phyloP scores from a whole-genome alignment of 2,113 vertebrate species.

The Rhabdornis inornatus region DNA sequence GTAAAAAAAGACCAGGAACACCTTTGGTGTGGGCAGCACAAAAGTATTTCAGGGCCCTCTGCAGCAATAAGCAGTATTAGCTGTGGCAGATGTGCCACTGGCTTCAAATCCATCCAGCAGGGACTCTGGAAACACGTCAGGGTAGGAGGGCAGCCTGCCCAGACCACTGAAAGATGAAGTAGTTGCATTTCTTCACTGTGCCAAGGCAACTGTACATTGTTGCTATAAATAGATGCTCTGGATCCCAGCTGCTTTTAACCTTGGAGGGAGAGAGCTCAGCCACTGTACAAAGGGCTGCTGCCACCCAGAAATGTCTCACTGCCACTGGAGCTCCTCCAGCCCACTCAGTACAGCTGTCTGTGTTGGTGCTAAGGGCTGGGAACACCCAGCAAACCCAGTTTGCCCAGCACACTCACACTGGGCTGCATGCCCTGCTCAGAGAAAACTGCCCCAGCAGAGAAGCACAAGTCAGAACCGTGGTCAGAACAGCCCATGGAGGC shows the following conservation, averaged over 20 bases:
- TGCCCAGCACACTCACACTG: background rate
- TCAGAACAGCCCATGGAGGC: background rate
- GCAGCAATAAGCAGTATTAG: background rate
- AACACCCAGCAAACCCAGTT: background rate
- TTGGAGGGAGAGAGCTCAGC: background rate
- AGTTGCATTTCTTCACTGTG: slow-evolving; percentile 22
- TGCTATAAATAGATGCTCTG: slow-evolving; percentile 25
- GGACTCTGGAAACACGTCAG: background rate
- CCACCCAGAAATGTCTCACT: background rate
- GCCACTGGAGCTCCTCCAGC: background rate
- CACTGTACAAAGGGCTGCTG: background rate
- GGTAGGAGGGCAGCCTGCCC: background rate
- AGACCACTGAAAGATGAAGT: background rate
- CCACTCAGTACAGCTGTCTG: background rate
- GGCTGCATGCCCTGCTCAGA: accelerated
- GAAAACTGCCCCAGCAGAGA: background rate
- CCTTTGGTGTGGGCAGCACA: background rate
- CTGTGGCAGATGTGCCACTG: background rate
- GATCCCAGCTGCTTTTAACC: slow-evolving; percentile 29
- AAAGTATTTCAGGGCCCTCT: background rate
- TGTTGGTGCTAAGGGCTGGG: background rate
- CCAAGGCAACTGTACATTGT: slow-evolving; percentile 45
- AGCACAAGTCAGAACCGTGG: background rate
- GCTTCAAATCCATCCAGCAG: background rate
- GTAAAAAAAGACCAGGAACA: background rate